These are phyloP conservation scores for Umimayanthus chanpuru DNA, from an alignment of 92 coral and sea anemone genomes.

Conservation along the genomic window DNA sequence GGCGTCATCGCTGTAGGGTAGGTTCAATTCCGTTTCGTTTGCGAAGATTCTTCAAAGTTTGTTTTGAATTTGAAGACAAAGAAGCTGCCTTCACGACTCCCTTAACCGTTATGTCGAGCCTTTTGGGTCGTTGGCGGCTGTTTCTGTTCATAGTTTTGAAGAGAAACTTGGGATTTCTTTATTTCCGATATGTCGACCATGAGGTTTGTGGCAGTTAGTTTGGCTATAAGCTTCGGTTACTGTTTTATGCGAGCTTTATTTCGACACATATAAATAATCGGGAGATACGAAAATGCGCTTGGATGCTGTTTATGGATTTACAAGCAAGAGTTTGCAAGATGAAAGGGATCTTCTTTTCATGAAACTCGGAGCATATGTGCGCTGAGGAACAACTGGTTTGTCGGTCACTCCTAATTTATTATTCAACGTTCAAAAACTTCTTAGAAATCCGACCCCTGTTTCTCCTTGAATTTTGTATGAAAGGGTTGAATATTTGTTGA, in stretches of 20 bases:
- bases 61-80: constrained; percentile 12
- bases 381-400: constrained; percentile 33
- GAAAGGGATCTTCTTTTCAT: constrained; percentile 31
- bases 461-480: constrained; percentile 44
- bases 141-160: constrained; percentile 18
- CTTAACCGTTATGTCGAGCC: neutral
- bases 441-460: constrained; percentile 83
- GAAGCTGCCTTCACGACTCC: constrained; percentile 28
- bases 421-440: constrained; percentile 89
- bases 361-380: constrained; percentile 34
- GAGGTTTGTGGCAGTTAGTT: constrained; percentile 40
- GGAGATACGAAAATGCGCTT: neutral
- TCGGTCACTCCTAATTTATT: constrained; percentile 71
- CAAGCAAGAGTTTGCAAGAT: constrained; percentile 15
- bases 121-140: neutral
- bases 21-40: constrained; percentile 64
- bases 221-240: neutral
- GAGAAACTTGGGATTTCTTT: constrained; percentile 27
- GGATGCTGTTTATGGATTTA: neutral
- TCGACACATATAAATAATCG: neutral
- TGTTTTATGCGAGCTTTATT: constrained; percentile 21
- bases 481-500: neutral
- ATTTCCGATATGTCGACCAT: constrained; percentile 45
- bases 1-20: constrained; percentile 99
- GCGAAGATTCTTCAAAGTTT: constrained; percentile 38